These are phyloP conservation scores for Epizoanthus illoricatus DNA, from an alignment of 92 coral and sea anemone species.

Conservation along the genomic window DNA sequence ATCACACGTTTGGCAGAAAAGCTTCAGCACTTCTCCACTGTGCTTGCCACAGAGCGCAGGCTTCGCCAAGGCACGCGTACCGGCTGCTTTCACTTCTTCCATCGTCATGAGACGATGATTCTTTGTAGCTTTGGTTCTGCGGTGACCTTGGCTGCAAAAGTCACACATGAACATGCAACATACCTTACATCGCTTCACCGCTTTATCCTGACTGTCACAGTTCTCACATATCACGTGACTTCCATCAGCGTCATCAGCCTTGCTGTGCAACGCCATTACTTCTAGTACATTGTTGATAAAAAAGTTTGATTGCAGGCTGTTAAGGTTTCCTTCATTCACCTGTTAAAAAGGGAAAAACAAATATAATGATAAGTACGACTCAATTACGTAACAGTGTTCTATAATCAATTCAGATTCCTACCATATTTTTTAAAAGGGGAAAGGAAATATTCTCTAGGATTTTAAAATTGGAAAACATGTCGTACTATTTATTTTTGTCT, in stretches of 20 bases:
- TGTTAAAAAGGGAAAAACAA: constrained; percentile 2
- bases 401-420: too few relatives aligned
- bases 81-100: constrained; percentile 53
- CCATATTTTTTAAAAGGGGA: too few relatives aligned
- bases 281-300: constrained; percentile 38
- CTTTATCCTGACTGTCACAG: constrained; percentile 54
- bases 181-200: background rate
- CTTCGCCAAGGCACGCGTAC: constrained; percentile 51
- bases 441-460: too few relatives aligned
- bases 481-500: too few relatives aligned
- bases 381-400: background rate
- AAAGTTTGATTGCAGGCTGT: constrained; percentile 58
- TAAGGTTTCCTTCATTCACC: constrained; percentile 52
- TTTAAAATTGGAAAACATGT: too few relatives aligned
- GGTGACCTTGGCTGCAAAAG: constrained; percentile 59
- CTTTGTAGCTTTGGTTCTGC: constrained; percentile 39
- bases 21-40: background rate
- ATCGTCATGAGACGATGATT: constrained; percentile 54
- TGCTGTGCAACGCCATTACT: too few relatives aligned
- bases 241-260: too few relatives aligned
- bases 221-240: constrained; percentile 39
- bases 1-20: too few relatives aligned
- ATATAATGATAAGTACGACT: background rate
- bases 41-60: constrained; percentile 62
- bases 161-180: background rate